Base-by-base conservation (phyloP, 2,113 vertebrate genomes). In the Rhynchopsitta pachyrhyncha region DNA sequence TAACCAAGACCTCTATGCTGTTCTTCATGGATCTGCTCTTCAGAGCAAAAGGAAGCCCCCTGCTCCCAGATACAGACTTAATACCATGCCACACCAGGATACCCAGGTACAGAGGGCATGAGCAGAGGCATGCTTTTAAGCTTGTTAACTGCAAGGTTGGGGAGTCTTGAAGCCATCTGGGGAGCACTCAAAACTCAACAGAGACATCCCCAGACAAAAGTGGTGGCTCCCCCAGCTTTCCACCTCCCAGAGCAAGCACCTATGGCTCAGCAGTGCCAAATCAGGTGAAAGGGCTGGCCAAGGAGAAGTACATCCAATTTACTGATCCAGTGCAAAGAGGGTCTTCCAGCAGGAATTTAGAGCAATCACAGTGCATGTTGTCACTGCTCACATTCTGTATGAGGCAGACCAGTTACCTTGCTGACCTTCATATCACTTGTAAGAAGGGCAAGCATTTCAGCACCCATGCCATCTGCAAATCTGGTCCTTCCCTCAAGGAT, bases 401-500 rank as follows among this genome's bases (percentile, higher is more conserved):
- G 2, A 82, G 27, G 70, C 24, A 76, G 71, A 76, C 63, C 74
- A 74, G 70, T 10, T 41, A 86, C 70, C 67, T n/a, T 0, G 4
- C 22, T 71, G 71, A 95, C 81, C 73, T 83, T 90, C 85, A 28
- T 35, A 4, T 37, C 33, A 5, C 28, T 75, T 28, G 35, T 37
- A 59, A 80, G 71, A 37, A 49, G 41, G 44, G 49, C 59, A 73
- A 73, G 66, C 69, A 35, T 69, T 93, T 87, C 57, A 87, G 77
- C 35, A 90, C 80, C 86, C 78, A 73, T 5, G 6, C 80, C 80
- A 94, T 88, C 89, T 95, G 69, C 88, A 93, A 68, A 91, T 60
- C 82, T 47, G 37, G n/a, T 78, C n/a, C 82, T 91, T 59, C 68
- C 52, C 82, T 96, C 87, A 86, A 85, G 91, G 85, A 85, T 69